Evolutionary conservation across 2,888 invertebrate species (phyloP).

Genomic region (Acleris holmiana): DNA sequence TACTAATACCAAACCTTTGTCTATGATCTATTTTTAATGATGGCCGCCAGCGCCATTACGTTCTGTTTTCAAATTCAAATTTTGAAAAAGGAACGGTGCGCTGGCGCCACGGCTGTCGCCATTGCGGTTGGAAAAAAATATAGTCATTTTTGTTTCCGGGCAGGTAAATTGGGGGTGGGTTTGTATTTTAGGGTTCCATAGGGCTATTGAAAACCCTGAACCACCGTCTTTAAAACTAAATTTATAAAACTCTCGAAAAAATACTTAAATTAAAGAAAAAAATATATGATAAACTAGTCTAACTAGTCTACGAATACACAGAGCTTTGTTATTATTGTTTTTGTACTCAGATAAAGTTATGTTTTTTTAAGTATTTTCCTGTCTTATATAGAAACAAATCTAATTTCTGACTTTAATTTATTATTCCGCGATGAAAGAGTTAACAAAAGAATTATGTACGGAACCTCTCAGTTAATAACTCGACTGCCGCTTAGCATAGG

Average conservation of each 20-base stretch:
- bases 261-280: no score
- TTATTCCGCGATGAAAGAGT: background rate
- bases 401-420: background rate
- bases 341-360: no score
- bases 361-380: no score
- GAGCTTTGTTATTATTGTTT: no score
- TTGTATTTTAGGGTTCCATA: constrained; percentile 43
- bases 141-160: constrained; percentile 58
- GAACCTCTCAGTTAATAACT: background rate
- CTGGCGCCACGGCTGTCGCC: constrained; percentile 47
- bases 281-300: no score
- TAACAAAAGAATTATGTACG: background rate
- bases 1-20: constrained; percentile 40
- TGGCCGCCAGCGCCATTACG: constrained; percentile 65
- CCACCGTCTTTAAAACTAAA: no score
- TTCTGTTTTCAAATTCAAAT: constrained; percentile 73
- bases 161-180: constrained; percentile 49
- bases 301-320: no score
- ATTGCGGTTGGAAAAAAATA: constrained; percentile 59
- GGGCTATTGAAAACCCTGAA: background rate
- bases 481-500: background rate
- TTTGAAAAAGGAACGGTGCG: constrained; percentile 49
- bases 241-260: no score
- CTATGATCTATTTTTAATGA: constrained; percentile 80
- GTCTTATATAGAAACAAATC: background rate